These are phyloP conservation scores for Tyrophagus putrescentiae DNA, from an alignment of 1,140 invertebrate genomes.

Conservation along the genomic window DNA sequence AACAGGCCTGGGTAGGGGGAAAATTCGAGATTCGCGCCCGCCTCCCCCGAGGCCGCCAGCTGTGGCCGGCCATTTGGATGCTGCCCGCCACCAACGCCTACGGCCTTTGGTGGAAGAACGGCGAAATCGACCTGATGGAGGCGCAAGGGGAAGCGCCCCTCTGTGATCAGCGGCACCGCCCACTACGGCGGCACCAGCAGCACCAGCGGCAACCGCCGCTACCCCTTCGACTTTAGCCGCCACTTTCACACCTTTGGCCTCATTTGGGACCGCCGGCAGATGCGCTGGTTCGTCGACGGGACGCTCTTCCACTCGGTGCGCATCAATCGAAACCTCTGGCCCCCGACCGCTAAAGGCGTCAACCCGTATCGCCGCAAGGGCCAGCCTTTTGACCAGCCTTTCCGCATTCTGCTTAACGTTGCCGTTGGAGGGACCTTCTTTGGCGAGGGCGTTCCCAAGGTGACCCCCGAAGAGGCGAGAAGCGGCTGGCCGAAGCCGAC, in stretches of 20 bases:
- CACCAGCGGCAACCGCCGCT: slow-evolving; percentile 5
- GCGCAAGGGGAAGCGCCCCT: neutral
- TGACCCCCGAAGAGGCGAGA: slow-evolving; percentile 9
- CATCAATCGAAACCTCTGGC: slow-evolving; percentile 10
- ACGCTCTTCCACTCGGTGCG: neutral
- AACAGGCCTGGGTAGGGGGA: slow-evolving; percentile 6
- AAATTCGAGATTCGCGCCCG: slow-evolving; percentile 13
- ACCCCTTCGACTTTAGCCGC: slow-evolving; percentile 19
- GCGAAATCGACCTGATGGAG: slow-evolving; percentile 19
- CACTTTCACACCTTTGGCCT: slow-evolving; percentile 31
- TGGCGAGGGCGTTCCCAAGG: slow-evolving; percentile 4
- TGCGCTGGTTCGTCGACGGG: slow-evolving; percentile 27
- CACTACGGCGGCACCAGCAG: neutral
- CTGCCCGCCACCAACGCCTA: neutral
- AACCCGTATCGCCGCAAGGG: slow-evolving; percentile 12
- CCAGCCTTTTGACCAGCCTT: slow-evolving; percentile 24
- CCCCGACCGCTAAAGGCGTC: neutral
- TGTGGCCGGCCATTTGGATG: slow-evolving; percentile 20
- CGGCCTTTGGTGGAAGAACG: neutral
- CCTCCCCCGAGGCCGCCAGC: slow-evolving; percentile 11
- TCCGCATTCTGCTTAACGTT: slow-evolving; percentile 29
- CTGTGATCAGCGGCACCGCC: neutral
- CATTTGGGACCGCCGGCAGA: slow-evolving; percentile 30
- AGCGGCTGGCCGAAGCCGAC: slow-evolving; percentile 11
- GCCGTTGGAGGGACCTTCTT: slow-evolving; percentile 30